These are phyloP conservation scores for Drosophila sordidula DNA, from an alignment of 2,888 invertebrate genomes.

Conservation along the genomic window DNA sequence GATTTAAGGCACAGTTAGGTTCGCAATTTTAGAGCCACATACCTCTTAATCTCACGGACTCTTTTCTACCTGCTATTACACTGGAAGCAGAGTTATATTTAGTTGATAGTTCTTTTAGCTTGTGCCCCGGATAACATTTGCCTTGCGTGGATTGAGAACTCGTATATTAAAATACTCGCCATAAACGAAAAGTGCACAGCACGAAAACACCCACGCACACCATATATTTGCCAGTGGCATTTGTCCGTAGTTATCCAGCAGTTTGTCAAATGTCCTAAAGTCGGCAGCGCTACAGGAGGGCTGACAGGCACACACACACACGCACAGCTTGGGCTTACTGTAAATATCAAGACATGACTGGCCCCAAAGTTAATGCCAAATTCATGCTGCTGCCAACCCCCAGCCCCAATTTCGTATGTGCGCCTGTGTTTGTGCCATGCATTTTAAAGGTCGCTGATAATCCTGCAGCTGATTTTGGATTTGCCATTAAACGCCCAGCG, in stretches of 20 bases:
- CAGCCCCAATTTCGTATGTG: conserved; percentile 1
- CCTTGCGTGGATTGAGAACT: conserved; percentile 18
- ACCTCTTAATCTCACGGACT: no score
- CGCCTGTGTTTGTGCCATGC: conserved; percentile 36
- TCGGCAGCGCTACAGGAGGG: conserved; percentile 40
- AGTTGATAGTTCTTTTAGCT: conserved; percentile 3
- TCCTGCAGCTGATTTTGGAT: conserved; percentile 54
- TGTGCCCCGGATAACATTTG: conserved; percentile 22
- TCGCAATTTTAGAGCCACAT: no score
- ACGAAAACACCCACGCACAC: not conserved
- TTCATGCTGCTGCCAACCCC: conserved; percentile 46
- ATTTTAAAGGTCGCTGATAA: conserved; percentile 64
- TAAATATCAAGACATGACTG: conserved; percentile 57
- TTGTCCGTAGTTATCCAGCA: conserved; percentile 42
- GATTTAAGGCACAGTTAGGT: no score
- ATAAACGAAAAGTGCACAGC: conserved; percentile 20
- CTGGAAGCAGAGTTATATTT: not conserved
- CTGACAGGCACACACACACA: conserved; percentile 24
- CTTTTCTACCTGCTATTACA: no score
- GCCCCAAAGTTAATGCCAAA: conserved; percentile 69
- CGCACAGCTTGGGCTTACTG: conserved; percentile 26
- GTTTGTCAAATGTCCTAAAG: conserved; percentile 62
- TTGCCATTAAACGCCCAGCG: conserved; percentile 31
- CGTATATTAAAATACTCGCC: conserved; percentile 33
- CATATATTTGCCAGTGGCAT: conserved; percentile 25